A percentile compares a stretch with the other conserved stretches of the same genome.
phyloP scores from a whole-genome alignment of 2,113 vertebrate genomes.

The Procapra przewalskii region DNA sequence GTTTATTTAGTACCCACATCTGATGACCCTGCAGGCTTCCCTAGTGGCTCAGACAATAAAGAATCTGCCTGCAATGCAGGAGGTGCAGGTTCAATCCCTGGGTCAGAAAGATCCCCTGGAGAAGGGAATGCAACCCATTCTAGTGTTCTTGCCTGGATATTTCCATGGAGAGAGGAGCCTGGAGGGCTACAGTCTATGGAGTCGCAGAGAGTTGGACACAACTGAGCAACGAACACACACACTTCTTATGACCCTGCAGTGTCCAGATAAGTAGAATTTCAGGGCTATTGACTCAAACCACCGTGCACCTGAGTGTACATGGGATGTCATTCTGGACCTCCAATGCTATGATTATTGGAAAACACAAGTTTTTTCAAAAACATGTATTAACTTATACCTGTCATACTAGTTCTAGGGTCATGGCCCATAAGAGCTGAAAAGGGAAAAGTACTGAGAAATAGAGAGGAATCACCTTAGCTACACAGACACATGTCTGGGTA shows the following conservation, averaged over 20 bases:
- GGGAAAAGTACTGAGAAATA: neutral
- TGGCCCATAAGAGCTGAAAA: neutral
- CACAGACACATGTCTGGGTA: neutral
- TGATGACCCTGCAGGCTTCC: neutral
- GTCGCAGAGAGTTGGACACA: neutral
- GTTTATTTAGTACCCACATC: neutral
- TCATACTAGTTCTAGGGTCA: neutral
- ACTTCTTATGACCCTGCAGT: neutral
- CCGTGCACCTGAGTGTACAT: neutral
- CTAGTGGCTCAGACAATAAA: neutral
- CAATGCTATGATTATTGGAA: neutral
- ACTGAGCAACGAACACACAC: neutral
- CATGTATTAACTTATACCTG: neutral
- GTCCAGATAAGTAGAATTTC: neutral
- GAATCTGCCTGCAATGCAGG: neutral
- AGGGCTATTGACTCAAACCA: neutral
- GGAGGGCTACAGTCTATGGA: accelerated
- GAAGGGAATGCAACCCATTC: neutral
- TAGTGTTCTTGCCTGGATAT: neutral
- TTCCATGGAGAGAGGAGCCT: neutral
- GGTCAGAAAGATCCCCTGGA: neutral
- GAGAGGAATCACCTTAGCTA: neutral
- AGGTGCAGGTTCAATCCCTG: neutral
- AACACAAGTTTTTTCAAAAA: neutral
- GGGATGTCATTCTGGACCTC: neutral